Percentiles rank a stretch among this genome's conserved stretches.
Conservation (phyloP, 2,797 vertebrate genomes). For the Bufotes viridis region DNA sequence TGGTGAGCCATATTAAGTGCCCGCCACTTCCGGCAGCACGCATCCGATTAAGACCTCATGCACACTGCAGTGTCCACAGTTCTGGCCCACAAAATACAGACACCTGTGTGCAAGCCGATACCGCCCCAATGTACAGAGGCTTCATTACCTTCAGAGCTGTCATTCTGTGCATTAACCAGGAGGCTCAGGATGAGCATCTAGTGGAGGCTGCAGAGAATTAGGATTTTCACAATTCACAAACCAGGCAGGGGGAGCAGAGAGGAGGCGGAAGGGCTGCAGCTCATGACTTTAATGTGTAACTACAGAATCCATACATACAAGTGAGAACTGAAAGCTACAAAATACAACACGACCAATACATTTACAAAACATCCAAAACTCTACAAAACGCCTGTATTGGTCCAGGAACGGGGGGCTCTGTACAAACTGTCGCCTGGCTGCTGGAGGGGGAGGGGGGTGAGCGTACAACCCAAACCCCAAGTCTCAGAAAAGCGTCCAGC, state of each 20-base stretch:
- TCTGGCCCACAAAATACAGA: too few relatives aligned
- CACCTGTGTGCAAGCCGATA: too few relatives aligned
- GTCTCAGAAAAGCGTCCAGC: constrained; percentile 72
- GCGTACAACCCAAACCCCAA: constrained; percentile 67
- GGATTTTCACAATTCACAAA: too few relatives aligned
- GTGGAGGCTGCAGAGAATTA: too few relatives aligned
- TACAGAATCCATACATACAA: constrained; percentile 94
- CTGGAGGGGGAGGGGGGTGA: constrained; percentile 60
- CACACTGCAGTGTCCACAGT: too few relatives aligned
- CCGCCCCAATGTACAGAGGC: too few relatives aligned
- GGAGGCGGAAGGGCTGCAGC: constrained; percentile 66
- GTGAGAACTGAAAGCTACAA: constrained; percentile 97
- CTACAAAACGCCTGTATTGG: constrained; percentile 97
- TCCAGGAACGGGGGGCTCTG: constrained; percentile 78
- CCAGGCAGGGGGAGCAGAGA: neutral
- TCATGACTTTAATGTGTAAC: constrained; percentile 94
- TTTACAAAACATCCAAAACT: constrained; percentile 98
- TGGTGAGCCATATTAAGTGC: too few relatives aligned
- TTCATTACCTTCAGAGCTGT: too few relatives aligned
- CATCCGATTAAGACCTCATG: too few relatives aligned
- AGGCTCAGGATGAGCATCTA: too few relatives aligned
- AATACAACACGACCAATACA: constrained; percentile 98
- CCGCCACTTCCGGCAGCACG: too few relatives aligned
- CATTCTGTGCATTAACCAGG: too few relatives aligned
- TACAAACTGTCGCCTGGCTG: constrained; percentile 82